Base-by-base conservation (phyloP, 2,797 vertebrate species). In the Ammospiza maritima region DNA sequence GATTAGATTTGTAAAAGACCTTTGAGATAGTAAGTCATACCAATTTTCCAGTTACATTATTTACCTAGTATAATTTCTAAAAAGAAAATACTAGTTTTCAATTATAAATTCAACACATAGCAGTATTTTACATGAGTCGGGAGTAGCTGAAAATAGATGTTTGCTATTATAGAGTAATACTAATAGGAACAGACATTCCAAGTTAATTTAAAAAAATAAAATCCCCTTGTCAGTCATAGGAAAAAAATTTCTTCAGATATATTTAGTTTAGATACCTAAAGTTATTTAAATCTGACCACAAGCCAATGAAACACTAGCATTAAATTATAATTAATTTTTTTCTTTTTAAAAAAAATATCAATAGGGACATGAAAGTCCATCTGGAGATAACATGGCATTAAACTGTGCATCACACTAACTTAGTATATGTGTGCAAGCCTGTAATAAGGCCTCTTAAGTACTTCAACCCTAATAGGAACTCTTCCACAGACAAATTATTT, bases 141-240 rank as follows among this genome's bases (percentile, higher is more conserved):
- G 13, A 10, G 10, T 91, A 78, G 65, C 20, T 87, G 10, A 86
- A 93, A 81, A 65, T 34, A 61, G 11, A 13, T 42, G 21, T 5
- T 66, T 85, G 19, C 40, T 61, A 38, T 56, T 85, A 84, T 18
- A 58, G 11, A 83, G 65, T 48, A 48, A 70, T 29, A 58, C 20
- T 76, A 84, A 72, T 71, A 60, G 77, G 74, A 94, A 87, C 11
- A 54, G 38, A 53, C 12, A 74, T 45, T 58, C 27, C 53, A 65
- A 96, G 92, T 67, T 67, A 88, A 90, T 64, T 54, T 2, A 21
- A 93, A 97, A 91, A n/a, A 21, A 53, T 56, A 27, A 81, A 73
- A 76, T 74, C 69, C 3, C 26, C n/a, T 76, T 71, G 50, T 47
- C 45, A 56, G 29, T 77, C 38, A 64, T 18, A 80, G 45, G n/a